Evolutionary conservation across 2,113 vertebrate species (phyloP).

Genomic region (Chlorodrepanis virens): DNA sequence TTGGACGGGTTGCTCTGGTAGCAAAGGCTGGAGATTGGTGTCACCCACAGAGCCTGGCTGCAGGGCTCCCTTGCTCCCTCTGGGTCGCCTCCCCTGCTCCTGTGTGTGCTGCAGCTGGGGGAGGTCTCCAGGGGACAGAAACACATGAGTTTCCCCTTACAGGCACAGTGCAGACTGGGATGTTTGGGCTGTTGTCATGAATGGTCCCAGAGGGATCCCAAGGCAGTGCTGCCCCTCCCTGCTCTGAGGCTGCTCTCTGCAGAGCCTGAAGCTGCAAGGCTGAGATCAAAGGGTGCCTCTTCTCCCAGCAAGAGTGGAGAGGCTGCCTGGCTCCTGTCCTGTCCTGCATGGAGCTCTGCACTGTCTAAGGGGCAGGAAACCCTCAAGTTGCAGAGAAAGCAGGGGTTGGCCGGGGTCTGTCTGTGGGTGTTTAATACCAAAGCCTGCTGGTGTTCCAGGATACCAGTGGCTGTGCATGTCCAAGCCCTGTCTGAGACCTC

Average conservation of each 20-base stretch:
- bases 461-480: neutral
- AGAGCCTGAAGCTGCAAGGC: neutral
- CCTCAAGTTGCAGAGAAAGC: neutral
- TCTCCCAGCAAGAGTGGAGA: neutral
- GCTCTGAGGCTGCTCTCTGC: neutral
- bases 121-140: neutral
- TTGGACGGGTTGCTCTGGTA: neutral
- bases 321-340: neutral
- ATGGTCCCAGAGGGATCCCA: too few species aligned
- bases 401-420: neutral
- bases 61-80: accelerated
- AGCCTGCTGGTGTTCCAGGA: neutral
- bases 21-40: neutral
- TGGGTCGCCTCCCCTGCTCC: neutral
- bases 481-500: neutral
- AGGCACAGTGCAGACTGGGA: neutral
- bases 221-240: neutral
- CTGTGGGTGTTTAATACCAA: neutral
- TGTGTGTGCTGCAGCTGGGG: neutral
- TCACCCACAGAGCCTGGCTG: neutral
- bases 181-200: accelerated
- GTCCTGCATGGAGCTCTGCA: neutral
- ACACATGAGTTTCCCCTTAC: accelerated
- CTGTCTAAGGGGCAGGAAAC: neutral
- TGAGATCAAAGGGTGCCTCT: neutral